phyloP scores from a whole-genome alignment of 2,113 vertebrate genomes.

The Panurus biarmicus region DNA sequence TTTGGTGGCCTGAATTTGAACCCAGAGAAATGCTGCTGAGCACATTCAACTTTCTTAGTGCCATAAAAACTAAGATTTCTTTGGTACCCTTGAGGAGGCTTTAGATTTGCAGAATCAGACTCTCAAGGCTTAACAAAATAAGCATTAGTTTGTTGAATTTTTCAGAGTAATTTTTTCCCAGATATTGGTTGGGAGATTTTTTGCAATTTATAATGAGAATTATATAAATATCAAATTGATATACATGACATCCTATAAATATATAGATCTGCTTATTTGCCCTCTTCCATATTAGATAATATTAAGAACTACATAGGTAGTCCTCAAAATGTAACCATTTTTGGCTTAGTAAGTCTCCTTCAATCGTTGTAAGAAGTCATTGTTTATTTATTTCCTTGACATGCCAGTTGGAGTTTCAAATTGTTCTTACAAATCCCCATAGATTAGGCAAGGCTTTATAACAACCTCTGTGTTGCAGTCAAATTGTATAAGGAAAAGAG shows the following conservation, averaged over 20 bases:
- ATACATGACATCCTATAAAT: neutral
- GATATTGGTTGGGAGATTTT: too few relatives aligned
- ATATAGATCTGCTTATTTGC: neutral
- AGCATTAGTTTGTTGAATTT: neutral
- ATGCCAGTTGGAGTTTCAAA: neutral
- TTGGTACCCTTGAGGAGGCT: neutral
- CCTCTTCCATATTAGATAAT: neutral
- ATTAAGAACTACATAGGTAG: neutral
- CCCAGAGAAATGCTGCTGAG: neutral
- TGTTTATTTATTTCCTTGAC: neutral
- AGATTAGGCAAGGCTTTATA: neutral
- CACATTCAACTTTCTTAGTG: neutral
- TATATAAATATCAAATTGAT: neutral
- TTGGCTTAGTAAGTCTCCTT: neutral
- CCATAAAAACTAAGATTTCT: neutral
- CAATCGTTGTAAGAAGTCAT: neutral
- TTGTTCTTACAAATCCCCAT: neutral
- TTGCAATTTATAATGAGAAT: neutral
- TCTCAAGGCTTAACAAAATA: neutral
- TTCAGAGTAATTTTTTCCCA: neutral
- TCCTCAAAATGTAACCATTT: neutral
- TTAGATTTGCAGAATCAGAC: neutral
- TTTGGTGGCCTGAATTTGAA: neutral
- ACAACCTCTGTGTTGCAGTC: neutral
- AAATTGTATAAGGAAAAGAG: neutral